phyloP scores from a whole-genome alignment of 2,797 vertebrate species.

The Notolepis coatsorum region DNA sequence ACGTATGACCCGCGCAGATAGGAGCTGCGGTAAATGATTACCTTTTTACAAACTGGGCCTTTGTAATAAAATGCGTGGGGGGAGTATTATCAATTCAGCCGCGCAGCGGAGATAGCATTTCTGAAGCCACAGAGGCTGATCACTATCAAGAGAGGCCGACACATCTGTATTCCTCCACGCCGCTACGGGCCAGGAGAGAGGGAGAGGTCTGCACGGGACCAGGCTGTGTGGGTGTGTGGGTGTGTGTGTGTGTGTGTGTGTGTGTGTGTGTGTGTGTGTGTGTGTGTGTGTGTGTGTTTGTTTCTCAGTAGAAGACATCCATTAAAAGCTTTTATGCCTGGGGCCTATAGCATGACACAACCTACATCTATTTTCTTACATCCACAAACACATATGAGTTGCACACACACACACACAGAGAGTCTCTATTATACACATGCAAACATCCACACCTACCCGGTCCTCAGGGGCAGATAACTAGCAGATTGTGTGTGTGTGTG shows the following conservation, averaged over 20 bases:
- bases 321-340: slow-evolving; percentile 69
- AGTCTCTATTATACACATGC: slow-evolving; percentile 42
- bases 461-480: slow-evolving; percentile 63
- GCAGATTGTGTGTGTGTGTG: slow-evolving; percentile 37
- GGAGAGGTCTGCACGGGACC: slow-evolving; percentile 67
- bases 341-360: slow-evolving; percentile 69
- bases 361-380: slow-evolving; percentile 72
- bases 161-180: slow-evolving; percentile 80
- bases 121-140: slow-evolving; percentile 77
- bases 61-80: slow-evolving; percentile 91
- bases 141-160: slow-evolving; percentile 74
- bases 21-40: slow-evolving; percentile 92
- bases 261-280: slow-evolving; percentile 1
- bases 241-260: slow-evolving; percentile 12
- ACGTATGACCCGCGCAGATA: slow-evolving; percentile 93
- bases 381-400: slow-evolving; percentile 61
- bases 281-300: slow-evolving; percentile 32
- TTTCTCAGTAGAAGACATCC: slow-evolving; percentile 71
- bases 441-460: slow-evolving; percentile 24
- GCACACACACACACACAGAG: slow-evolving; percentile 36
- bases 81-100: slow-evolving; percentile 92
- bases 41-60: slow-evolving; percentile 93
- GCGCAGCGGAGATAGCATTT: slow-evolving; percentile 92
- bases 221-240: slow-evolving; percentile 34
- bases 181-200: slow-evolving; percentile 65